Conservation (phyloP, 2,113 vertebrate genomes). For the Pholis gunnellus region DNA sequence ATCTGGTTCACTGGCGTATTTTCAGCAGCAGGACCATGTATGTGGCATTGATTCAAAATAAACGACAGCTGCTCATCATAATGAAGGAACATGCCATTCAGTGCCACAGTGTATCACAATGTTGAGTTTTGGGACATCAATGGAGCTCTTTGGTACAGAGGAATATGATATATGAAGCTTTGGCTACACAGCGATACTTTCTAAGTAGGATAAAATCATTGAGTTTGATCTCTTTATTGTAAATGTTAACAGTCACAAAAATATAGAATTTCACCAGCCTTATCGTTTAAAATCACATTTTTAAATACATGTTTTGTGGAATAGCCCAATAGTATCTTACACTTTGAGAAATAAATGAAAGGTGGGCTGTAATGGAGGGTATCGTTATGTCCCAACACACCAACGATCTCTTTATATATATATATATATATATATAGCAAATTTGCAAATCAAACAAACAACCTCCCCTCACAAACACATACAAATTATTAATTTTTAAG, state of each 20-base stretch:
- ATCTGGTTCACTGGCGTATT: background rate
- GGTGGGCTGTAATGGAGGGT: background rate
- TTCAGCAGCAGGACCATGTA: background rate
- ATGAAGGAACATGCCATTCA: too few relatives aligned
- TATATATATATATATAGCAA: too few relatives aligned
- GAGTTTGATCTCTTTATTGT: background rate
- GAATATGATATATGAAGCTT: background rate
- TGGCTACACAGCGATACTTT: background rate
- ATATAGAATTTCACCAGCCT: background rate
- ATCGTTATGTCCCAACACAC: background rate
- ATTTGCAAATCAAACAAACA: background rate
- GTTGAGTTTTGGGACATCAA: background rate
- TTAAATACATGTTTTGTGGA: background rate
- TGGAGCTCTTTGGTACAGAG: background rate
- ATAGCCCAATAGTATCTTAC: background rate
- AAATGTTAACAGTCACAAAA: background rate
- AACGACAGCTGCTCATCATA: background rate
- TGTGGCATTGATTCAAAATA: background rate
- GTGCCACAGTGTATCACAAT: background rate
- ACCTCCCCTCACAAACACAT: background rate
- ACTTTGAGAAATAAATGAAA: constrained; percentile 2
- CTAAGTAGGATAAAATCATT: background rate
- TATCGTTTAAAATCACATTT: background rate
- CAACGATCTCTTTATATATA: background rate
- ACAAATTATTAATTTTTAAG: background rate